Conservation (phyloP, 2,113 vertebrate species). For the Origma solitaria region DNA sequence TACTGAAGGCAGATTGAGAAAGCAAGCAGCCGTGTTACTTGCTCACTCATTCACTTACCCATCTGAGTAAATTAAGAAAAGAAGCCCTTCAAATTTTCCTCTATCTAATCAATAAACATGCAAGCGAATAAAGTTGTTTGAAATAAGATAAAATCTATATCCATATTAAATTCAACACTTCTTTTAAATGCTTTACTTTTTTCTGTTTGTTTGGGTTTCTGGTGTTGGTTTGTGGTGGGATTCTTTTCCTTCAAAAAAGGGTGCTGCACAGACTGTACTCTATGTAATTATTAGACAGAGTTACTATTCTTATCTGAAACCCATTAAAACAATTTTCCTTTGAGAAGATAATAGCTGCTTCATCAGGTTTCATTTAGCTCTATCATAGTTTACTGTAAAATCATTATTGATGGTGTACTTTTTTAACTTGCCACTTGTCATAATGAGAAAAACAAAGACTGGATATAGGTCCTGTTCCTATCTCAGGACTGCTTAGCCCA, state of each 20-base stretch:
- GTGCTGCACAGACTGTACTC: neutral
- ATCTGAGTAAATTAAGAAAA: neutral
- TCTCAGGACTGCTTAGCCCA: neutral
- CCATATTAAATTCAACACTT: neutral
- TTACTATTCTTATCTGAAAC: neutral
- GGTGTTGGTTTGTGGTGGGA: neutral
- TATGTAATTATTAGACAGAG: neutral
- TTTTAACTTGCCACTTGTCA: neutral
- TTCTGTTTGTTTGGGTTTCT: neutral
- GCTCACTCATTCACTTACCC: neutral
- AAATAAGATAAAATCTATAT: neutral
- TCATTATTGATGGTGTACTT: neutral
- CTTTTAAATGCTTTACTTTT: neutral
- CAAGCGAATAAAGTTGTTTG: neutral
- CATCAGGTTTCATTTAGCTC: neutral
- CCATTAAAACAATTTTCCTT: neutral
- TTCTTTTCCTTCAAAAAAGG: neutral
- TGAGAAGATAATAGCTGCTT: neutral
- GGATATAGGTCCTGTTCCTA: neutral
- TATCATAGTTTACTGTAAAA: neutral
- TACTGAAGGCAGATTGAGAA: neutral
- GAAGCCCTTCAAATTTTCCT: neutral
- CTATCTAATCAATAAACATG: neutral
- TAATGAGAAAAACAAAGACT: neutral
- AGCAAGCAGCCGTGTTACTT: neutral